These are phyloP conservation scores for Euplagia quadripunctaria DNA, from an alignment of 2,888 invertebrate species.

Conservation along the genomic window DNA sequence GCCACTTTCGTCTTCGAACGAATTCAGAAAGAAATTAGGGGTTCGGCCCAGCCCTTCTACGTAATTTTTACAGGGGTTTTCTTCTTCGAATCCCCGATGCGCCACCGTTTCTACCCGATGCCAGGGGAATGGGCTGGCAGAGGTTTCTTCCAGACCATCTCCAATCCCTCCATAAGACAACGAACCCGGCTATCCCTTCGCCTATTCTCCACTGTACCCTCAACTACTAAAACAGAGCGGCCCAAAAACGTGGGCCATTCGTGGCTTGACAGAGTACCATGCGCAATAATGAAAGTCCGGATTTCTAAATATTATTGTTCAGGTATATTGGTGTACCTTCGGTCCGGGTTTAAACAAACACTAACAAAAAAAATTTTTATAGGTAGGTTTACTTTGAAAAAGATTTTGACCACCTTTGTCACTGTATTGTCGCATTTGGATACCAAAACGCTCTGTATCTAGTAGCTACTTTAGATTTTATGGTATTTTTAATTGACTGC, in stretches of 20 bases:
- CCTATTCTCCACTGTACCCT: background rate
- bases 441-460: background rate
- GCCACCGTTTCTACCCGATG: no score
- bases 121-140: no score
- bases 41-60: no score
- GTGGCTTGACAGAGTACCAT: no score
- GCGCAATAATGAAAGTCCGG: no score
- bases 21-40: background rate
- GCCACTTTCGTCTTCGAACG: background rate
- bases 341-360: background rate
- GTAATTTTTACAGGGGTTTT: no score
- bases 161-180: no score
- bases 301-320: background rate
- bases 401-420: background rate
- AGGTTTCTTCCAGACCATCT: no score
- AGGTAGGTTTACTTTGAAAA: background rate
- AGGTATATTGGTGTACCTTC: background rate
- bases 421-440: background rate
- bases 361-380: background rate
- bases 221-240: background rate
- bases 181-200: background rate
- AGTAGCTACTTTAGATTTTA: background rate
- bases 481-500: constrained; percentile 18
- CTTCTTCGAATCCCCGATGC: no score
- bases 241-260: background rate